phyloP scores from a whole-genome alignment of 2,113 vertebrate species.

The Capra hircus region DNA sequence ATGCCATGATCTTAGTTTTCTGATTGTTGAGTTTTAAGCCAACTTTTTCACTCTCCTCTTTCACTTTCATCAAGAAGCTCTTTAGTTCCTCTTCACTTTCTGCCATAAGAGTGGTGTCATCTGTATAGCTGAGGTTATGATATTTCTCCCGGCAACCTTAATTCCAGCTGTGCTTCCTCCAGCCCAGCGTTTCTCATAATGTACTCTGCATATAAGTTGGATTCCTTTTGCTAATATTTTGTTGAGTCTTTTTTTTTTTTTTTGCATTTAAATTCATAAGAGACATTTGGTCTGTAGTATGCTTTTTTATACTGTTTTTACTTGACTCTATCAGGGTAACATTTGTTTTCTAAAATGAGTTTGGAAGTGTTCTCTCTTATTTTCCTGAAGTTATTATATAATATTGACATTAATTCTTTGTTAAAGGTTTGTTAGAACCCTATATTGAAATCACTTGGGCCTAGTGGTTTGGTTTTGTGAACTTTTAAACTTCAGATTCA shows the following conservation, averaged over 20 bases:
- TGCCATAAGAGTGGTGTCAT: too few relatives aligned
- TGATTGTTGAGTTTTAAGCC: too few relatives aligned
- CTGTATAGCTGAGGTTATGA: too few relatives aligned
- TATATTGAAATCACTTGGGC: not conserved
- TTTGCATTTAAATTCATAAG: not conserved
- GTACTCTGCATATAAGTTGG: not conserved
- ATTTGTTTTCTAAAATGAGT: not conserved
- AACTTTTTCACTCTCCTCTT: too few relatives aligned
- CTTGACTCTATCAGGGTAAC: not conserved
- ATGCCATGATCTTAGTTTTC: too few relatives aligned
- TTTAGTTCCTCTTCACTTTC: too few relatives aligned
- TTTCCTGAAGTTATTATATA: not conserved
- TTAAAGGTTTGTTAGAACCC: not conserved
- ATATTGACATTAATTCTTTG: not conserved
- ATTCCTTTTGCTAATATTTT: not conserved
- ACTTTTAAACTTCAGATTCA: not conserved
- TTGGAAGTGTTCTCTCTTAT: not conserved
- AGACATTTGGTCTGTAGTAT: not conserved
- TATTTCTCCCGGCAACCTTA: too few relatives aligned
- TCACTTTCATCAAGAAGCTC: too few relatives aligned
- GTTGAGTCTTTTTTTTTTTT: not conserved
- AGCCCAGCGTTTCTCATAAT: too few relatives aligned
- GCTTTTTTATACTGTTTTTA: not conserved
- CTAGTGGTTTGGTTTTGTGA: not conserved
- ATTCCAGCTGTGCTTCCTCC: too few relatives aligned